Percentiles rank a stretch among this genome's conserved stretches.
phyloP scores from a whole-genome alignment of 37 sponge, comb jelly and placozoan species.

The Crambe crambe region DNA sequence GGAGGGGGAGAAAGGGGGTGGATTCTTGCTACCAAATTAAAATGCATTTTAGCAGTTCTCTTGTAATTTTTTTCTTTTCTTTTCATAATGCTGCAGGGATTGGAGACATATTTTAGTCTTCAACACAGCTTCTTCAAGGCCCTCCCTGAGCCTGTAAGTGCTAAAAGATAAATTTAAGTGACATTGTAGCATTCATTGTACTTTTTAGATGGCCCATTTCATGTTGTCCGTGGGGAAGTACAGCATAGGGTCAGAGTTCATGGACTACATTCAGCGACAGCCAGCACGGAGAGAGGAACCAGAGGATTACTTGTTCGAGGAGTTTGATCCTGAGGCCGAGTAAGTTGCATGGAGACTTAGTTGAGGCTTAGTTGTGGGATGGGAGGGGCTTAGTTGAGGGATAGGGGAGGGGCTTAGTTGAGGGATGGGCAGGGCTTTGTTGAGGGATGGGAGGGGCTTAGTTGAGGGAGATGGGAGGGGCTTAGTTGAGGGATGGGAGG shows the following conservation, averaged over 20 bases:
- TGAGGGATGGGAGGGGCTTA: too few relatives aligned
- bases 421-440: too few relatives aligned
- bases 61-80: not conserved
- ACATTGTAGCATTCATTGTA: not conserved
- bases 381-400: too few relatives aligned
- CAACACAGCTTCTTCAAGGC: conserved; percentile 56
- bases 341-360: too few relatives aligned
- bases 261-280: conserved; percentile 16
- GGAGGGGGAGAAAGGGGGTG: not conserved
- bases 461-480: too few relatives aligned
- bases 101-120: conserved; percentile 44
- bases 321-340: conserved; percentile 62
- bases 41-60: too few relatives aligned
- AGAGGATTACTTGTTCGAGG: conserved; percentile 67
- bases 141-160: conserved; percentile 51
- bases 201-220: conserved; percentile 8
- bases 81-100: too few relatives aligned
- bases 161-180: not conserved
- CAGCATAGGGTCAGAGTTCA: conserved; percentile 45
- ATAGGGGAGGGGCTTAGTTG: too few relatives aligned
- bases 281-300: conserved; percentile 41
- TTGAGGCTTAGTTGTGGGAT: too few relatives aligned
- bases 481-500: too few relatives aligned
- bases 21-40: too few relatives aligned
- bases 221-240: conserved; percentile 24